Evolutionary conservation across 1,140 invertebrate species (phyloP).

Genomic region (Papilio polyxenes): DNA sequence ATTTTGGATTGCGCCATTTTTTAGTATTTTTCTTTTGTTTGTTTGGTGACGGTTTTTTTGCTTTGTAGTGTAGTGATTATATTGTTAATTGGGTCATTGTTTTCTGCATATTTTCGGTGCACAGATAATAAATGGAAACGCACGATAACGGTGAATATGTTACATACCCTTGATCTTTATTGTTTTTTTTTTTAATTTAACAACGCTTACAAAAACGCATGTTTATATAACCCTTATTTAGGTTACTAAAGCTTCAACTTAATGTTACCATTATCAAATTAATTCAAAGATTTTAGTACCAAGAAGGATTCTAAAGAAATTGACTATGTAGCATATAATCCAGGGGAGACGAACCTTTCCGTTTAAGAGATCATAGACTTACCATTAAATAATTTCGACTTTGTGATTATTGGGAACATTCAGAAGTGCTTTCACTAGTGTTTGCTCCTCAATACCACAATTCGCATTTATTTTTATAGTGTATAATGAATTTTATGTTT

Average conservation of each 20-base stretch:
- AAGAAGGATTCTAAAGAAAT: no score
- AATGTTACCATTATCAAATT: no score
- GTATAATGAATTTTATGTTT: no score
- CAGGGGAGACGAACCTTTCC: no score
- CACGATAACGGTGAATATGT: constrained; percentile 38
- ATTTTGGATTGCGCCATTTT: constrained; percentile 1
- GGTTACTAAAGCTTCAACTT: background rate
- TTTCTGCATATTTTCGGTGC: constrained; percentile 30
- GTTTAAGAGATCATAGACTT: no score
- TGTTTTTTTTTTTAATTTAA: background rate
- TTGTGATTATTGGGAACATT: no score
- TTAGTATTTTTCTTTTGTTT: constrained; percentile 6
- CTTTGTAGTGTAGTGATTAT: constrained; percentile 15
- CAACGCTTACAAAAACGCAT: background rate
- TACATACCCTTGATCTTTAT: constrained; percentile 31
- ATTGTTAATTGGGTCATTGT: constrained; percentile 27
- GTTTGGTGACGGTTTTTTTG: constrained; percentile 27
- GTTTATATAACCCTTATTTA: background rate
- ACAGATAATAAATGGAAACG: constrained; percentile 35
- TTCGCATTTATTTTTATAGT: no score
- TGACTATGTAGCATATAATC: no score
- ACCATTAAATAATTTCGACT: no score
- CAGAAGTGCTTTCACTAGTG: no score
- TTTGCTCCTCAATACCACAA: no score
- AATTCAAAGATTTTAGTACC: no score